Percentiles rank a stretch among this genome's conserved stretches.
These are phyloP conservation scores for Limnephilus marmoratus DNA, from an alignment of 2,888 invertebrate species.

Conservation along the genomic window DNA sequence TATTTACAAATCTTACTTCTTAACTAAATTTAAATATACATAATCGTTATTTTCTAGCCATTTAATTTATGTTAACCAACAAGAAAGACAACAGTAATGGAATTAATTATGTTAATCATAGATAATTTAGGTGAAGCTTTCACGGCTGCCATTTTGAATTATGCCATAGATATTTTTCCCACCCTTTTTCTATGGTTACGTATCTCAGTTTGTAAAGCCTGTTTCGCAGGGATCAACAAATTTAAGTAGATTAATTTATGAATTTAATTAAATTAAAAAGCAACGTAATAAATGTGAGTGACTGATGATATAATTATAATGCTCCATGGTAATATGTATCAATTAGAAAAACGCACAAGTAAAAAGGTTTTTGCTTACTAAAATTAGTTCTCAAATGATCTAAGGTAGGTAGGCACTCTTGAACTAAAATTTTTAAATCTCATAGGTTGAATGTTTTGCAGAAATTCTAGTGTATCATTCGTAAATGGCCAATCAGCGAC, in stretches of 20 bases:
- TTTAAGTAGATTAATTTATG: background rate
- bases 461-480: too few relatives aligned
- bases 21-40: background rate
- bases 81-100: conserved; percentile 1
- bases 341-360: background rate
- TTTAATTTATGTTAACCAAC: background rate
- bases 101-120: conserved; percentile 20
- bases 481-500: too few relatives aligned
- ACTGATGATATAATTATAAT: background rate
- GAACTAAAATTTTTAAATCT: background rate
- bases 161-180: conserved; percentile 27
- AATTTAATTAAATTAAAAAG: background rate
- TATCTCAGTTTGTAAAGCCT: conserved; percentile 10
- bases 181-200: conserved; percentile 16
- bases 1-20: background rate
- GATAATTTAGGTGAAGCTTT: conserved; percentile 27
- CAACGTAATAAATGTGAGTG: background rate
- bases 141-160: conserved; percentile 39
- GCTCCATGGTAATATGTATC: background rate
- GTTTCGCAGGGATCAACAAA: background rate
- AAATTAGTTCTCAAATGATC: background rate
- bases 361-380: background rate
- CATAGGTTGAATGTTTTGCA: background rate
- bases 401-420: background rate
- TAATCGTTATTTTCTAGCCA: background rate